Evolutionary conservation across 2,888 invertebrate genomes (phyloP).

Genomic region (Cylloceria caligata): DNA sequence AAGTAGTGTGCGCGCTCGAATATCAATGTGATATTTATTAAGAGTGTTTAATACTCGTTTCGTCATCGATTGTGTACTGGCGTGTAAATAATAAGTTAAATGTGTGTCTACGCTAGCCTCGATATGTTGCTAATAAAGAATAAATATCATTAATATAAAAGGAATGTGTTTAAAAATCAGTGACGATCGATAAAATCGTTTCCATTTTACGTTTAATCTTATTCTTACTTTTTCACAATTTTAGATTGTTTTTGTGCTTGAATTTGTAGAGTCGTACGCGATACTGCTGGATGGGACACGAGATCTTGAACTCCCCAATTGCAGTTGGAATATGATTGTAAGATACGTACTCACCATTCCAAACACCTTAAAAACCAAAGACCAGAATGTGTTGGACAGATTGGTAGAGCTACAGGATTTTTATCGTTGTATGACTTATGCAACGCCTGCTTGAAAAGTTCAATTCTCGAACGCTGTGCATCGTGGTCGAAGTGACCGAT

Average conservation of each 20-base stretch:
- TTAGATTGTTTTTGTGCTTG: background rate
- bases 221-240: no score
- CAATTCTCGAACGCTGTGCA: no score
- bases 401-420: background rate
- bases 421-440: background rate
- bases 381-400: background rate
- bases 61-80: constrained; percentile 48
- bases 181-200: no score
- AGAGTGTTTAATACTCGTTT: constrained; percentile 39
- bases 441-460: no score
- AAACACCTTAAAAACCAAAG: constrained; percentile 10
- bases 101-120: constrained; percentile 52
- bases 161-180: background rate
- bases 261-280: background rate
- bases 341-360: constrained; percentile 17
- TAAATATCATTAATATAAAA: constrained; percentile 57
- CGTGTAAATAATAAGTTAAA: constrained; percentile 58
- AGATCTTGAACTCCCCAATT: background rate
- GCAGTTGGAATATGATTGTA: constrained; percentile 32
- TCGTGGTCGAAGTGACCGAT: no score
- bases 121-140: constrained; percentile 62
- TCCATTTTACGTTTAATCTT: no score
- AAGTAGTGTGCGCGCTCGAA: background rate
- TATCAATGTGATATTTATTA: constrained; percentile 25
- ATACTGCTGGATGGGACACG: background rate